Percentiles rank a stretch among this genome's conserved stretches.
Conservation (phyloP, 2,888 invertebrate species). For the Tanypteryx hageni region DNA sequence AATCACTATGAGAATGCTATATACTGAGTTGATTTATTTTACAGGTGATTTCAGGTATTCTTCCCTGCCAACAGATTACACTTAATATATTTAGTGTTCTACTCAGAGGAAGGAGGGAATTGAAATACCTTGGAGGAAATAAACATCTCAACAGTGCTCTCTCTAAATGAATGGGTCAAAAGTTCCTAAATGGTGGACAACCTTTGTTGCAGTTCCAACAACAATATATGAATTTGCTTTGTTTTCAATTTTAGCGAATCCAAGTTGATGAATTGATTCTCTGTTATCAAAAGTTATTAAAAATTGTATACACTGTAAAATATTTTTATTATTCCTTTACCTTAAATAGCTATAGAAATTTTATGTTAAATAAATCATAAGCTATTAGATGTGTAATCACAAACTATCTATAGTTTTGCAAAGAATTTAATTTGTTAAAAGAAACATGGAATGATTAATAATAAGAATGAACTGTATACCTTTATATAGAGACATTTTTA, state of each 20-base stretch:
- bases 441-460: too few relatives aligned
- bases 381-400: too few relatives aligned
- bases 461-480: too few relatives aligned
- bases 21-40: background rate
- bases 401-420: too few relatives aligned
- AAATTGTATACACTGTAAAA: background rate
- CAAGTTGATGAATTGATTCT: conserved; percentile 26
- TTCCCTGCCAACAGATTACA: conserved; percentile 40
- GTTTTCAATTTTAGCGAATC: conserved; percentile 36
- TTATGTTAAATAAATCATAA: too few relatives aligned
- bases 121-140: background rate
- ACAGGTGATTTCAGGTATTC: conserved; percentile 56
- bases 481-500: too few relatives aligned
- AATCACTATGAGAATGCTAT: background rate
- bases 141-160: conserved; percentile 15
- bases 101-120: background rate
- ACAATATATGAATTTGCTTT: background rate
- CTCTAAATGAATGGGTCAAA: conserved; percentile 25
- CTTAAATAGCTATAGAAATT: too few relatives aligned
- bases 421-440: too few relatives aligned
- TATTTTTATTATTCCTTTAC: background rate
- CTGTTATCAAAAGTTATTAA: conserved; percentile 43
- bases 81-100: background rate
- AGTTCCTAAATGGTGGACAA: conserved; percentile 54
- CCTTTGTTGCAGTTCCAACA: conserved; percentile 31